These are phyloP conservation scores for Sesia apiformis DNA, from an alignment of 2,888 invertebrate species.

Conservation along the genomic window DNA sequence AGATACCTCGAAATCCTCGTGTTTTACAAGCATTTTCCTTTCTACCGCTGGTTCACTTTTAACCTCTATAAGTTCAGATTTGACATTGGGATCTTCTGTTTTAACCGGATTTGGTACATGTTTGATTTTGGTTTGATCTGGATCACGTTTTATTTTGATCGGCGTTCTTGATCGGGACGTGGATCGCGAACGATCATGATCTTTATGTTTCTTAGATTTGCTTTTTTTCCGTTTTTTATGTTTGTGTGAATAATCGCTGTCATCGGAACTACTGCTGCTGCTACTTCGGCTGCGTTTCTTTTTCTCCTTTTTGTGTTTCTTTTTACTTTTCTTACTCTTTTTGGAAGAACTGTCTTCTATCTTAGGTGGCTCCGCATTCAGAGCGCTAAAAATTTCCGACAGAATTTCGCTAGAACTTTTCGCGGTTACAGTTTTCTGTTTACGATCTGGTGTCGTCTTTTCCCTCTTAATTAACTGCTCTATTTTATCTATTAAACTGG, in stretches of 20 bases:
- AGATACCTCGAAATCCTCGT: slow-evolving; percentile 22
- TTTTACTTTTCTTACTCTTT: slow-evolving; percentile 72
- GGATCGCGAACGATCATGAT: slow-evolving; percentile 26
- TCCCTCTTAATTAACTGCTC: slow-evolving; percentile 61
- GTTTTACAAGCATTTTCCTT: slow-evolving; percentile 25
- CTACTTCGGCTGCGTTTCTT: slow-evolving; percentile 61
- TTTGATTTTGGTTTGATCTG: slow-evolving; percentile 15
- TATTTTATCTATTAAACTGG: slow-evolving; percentile 59
- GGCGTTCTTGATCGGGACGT: slow-evolving; percentile 33
- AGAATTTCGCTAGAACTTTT: slow-evolving; percentile 87
- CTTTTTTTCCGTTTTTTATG: slow-evolving; percentile 76
- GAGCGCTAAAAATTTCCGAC: slow-evolving; percentile 86
- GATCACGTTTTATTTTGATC: slow-evolving; percentile 30
- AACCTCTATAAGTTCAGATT: slow-evolving; percentile 16
- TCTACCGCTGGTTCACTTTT: slow-evolving; percentile 22
- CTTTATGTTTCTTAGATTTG: slow-evolving; percentile 44
- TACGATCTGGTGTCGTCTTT: slow-evolving; percentile 58
- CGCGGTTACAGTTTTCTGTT: slow-evolving; percentile 51
- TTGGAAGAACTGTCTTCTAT: slow-evolving; percentile 52
- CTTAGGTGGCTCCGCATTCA: slow-evolving; percentile 82
- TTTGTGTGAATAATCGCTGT: slow-evolving; percentile 67
- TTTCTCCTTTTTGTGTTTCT: slow-evolving; percentile 78
- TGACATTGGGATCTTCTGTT: slow-evolving; percentile 11
- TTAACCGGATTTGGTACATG: slow-evolving; percentile 7
- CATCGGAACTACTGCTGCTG: slow-evolving; percentile 51